Evolutionary conservation across 2,113 vertebrate genomes (phyloP), one percentile per base, ranked within the genome.

Genomic region (Saguinus imperator): DNA sequence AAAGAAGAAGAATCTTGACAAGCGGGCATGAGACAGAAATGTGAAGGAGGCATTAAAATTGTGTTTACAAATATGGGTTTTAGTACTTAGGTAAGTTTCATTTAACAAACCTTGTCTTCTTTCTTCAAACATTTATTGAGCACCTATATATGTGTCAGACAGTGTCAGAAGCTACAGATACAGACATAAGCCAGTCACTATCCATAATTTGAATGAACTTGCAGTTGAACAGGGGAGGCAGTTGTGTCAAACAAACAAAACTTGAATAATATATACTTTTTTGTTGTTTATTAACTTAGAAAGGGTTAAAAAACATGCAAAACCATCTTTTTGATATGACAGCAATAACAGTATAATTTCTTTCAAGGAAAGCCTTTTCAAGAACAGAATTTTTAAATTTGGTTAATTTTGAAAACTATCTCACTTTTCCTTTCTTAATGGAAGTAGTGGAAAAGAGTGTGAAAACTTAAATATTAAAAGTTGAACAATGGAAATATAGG

Each of bases 341-440:
- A 64, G 2, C 83, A 89, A 89, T 8, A 20, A 89, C 35, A 8
- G 25, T 90, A 18, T 88, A 29, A 77, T 48, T 43, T 94, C 32
- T 81, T 81, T 80, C 75, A 40, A 84, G 18, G 87, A 75, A 77
- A 57, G 18, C 58, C 75, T 75, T 94, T 55, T 64, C 61, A 84
- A 96, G 89, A 93, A 79, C n/a, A 90, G 45, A 64, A 76, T 73
- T 70, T 86, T 95, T 72, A 6, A 79, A 77, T 96, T n/a, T 68
- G 50, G 3, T 52, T 81, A 48, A 16, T 52, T 89, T 96, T 76
- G 48, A 27, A 77, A 92, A 73, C 35, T 8, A 55, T 52, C 29
- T 66, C 50, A 93, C 21, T 52, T 91, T 97, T 84, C 52, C n/a
- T 84, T 18, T 95, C 32, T 37, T 77, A 58, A 37, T 45, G 9